Evolutionary conservation across 2,888 invertebrate species (phyloP), one percentile per base, ranked within the genome.

Genomic region (Clostera curtula): DNA sequence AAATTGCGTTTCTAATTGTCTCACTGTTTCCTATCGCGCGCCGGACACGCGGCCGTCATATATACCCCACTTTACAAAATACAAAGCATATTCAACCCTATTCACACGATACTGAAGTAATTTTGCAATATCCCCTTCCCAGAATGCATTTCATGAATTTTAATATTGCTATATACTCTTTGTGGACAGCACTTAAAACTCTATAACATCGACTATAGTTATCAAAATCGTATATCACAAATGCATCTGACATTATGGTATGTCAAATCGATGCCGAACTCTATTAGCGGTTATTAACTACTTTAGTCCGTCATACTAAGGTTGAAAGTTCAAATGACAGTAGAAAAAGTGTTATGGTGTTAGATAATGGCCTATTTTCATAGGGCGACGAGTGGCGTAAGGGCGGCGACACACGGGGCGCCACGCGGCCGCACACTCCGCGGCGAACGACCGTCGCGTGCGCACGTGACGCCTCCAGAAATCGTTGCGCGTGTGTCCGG

Each of bases 391-490:
- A 49, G 55, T 43, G 47, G 42, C 43, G 43, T 30, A 13, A 54
- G 59, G 56, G 58, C 49, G 59, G 51, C 54, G 55, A 42, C 59
- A 55, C 61, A 56, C 56, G 63, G 56, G 50, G 51, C 77, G 77
- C 66, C 83, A 80, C 80, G 82, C 79, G 76, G 76, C 75, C 60
- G 69, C 74, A 76, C 80, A 79, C 79, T 77, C 74, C 68, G 62
- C 63, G 66, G 43, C 61, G 56, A 70, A 53, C 73, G 75, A 57
- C 63, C 69, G 57, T 65, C 82, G 80, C 85, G 83, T 69, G 77
- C 72, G 72, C 79, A 76, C 75, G 74, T 74, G 73, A 49, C 61
- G 38, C 36, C 43, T 29, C 34, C 47, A 44, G 40, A 31, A 32
- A 31, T n/a, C 37, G 40, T 38, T 44, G 36, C 51, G 38, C 40